Conservation (phyloP, 2,888 invertebrate species). For the Coleophora deauratella region DNA sequence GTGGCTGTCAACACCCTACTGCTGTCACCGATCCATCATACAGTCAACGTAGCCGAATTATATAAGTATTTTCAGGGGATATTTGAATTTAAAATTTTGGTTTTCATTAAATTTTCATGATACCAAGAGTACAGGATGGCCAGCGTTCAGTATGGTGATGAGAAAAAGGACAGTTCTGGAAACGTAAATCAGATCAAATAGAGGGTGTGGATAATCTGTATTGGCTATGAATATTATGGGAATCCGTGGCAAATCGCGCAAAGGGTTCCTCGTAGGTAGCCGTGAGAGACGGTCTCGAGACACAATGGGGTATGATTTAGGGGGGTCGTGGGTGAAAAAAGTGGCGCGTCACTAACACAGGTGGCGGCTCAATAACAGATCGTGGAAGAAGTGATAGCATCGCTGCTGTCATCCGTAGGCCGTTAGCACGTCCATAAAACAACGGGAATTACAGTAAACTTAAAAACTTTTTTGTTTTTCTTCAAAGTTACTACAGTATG, state of each 20-base stretch:
- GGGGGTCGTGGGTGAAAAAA: not conserved
- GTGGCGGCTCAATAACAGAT: conserved; percentile 17
- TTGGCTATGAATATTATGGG: too few relatives aligned
- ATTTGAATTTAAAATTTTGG: not conserved
- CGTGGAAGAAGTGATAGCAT: conserved; percentile 23
- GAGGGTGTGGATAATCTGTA: too few relatives aligned
- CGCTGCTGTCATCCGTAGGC: conserved; percentile 14
- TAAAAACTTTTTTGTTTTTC: too few relatives aligned
- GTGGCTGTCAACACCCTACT: conserved; percentile 1
- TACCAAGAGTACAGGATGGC: not conserved
- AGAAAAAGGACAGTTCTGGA: too few relatives aligned
- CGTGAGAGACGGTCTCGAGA: not conserved
- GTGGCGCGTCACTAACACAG: not conserved
- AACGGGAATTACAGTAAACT: too few relatives aligned
- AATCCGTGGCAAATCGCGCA: conserved; percentile 28
- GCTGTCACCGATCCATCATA: conserved; percentile 8
- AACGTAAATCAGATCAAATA: too few relatives aligned
- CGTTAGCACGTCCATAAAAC: conserved; percentile 18
- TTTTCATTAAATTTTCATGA: conserved; percentile 4
- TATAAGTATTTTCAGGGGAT: not conserved
- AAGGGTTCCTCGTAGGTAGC: conserved; percentile 24
- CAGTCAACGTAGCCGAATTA: not conserved
- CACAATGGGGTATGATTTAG: too few relatives aligned
- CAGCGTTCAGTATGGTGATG: too few relatives aligned
- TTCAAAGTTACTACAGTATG: too few relatives aligned